Conservation (phyloP, 2,113 vertebrate species). For the Arothron firmamentum region DNA sequence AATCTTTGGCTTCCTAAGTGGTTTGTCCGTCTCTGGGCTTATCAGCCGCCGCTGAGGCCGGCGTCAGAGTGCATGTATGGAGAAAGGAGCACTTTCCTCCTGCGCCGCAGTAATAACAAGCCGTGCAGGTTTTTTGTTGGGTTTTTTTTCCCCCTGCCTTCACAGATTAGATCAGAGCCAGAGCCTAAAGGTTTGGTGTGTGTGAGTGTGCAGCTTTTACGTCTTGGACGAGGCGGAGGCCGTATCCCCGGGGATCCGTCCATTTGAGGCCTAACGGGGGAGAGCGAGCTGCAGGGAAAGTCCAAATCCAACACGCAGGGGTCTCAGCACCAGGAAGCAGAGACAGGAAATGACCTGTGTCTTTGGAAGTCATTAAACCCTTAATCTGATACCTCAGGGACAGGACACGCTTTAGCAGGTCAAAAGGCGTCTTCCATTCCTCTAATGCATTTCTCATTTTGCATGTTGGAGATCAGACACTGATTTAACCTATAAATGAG, state of each 20-base stretch:
- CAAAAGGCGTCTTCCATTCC: too few relatives aligned
- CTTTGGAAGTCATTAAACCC: constrained; percentile 67
- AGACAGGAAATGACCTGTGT: constrained; percentile 60
- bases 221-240: constrained; percentile 44
- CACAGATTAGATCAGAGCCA: constrained; percentile 66
- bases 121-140: constrained; percentile 52
- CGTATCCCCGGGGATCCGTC: constrained; percentile 39
- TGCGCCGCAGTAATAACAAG: constrained; percentile 54
- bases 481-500: background rate
- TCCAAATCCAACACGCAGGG: constrained; percentile 39
- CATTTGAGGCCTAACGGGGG: constrained; percentile 2
- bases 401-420: background rate
- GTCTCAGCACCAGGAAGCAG: constrained; percentile 43
- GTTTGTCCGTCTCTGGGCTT: constrained; percentile 50
- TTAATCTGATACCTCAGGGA: constrained; percentile 51
- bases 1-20: constrained; percentile 59
- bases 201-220: constrained; percentile 53
- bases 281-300: constrained; percentile 33
- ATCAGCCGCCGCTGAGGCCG: constrained; percentile 51
- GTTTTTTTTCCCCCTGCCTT: too few relatives aligned
- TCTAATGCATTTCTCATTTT: too few relatives aligned
- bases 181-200: constrained; percentile 38
- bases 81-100: constrained; percentile 49
- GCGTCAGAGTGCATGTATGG: constrained; percentile 26
- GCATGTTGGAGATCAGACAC: too few relatives aligned